These are phyloP conservation scores for Catamblyrhynchus diadema DNA, from an alignment of 2,797 vertebrate species.

Conservation along the genomic window DNA sequence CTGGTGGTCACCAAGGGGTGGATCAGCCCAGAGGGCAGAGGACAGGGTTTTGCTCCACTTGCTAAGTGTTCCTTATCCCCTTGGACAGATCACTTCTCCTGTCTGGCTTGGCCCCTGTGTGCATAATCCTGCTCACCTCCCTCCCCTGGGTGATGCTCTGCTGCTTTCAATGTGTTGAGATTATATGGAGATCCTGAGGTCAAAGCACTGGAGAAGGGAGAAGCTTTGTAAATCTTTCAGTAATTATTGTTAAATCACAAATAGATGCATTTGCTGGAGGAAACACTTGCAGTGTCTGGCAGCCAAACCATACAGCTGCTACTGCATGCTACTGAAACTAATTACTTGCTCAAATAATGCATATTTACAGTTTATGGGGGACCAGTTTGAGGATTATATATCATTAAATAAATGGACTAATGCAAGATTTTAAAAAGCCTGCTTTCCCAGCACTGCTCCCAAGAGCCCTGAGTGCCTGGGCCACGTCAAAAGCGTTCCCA, in stretches of 20 bases:
- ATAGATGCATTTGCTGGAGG: background rate
- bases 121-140: background rate
- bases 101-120: background rate
- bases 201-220: background rate
- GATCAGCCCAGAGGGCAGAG: background rate
- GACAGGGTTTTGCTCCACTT: background rate
- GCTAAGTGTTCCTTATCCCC: background rate
- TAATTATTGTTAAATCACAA: background rate
- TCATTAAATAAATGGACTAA: background rate
- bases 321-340: conserved; percentile 28
- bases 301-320: conserved; percentile 19
- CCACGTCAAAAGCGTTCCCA: conserved; percentile 53
- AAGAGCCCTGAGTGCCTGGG: conserved; percentile 29
- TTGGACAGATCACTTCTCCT: background rate
- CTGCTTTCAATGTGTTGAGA: background rate
- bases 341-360: conserved; percentile 26
- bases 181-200: background rate
- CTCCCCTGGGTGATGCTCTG: background rate
- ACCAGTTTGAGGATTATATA: conserved; percentile 25
- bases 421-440: background rate
- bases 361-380: conserved; percentile 22
- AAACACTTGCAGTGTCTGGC: conserved; percentile 2
- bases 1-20: background rate
- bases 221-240: background rate
- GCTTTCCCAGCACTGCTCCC: conserved; percentile 45